Evolutionary conservation across 2,888 invertebrate genomes (phyloP).

Genomic region (Bellardia pandia): DNA sequence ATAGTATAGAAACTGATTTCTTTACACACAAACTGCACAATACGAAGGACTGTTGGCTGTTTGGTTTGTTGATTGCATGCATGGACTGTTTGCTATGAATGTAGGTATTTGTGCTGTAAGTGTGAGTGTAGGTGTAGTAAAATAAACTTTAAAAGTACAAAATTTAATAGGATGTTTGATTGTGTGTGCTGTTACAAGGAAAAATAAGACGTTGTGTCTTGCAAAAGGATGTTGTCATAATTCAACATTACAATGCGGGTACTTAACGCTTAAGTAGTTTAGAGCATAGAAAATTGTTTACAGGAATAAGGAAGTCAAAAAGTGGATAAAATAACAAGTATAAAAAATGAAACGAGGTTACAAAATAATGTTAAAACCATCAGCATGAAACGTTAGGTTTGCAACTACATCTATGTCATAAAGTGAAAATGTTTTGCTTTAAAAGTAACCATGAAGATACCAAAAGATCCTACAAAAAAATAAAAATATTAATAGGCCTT

Average conservation of each 20-base stretch:
- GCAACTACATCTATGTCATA: slow-evolving; percentile 30
- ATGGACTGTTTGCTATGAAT: neutral
- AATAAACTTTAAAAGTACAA: neutral
- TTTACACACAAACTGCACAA: neutral
- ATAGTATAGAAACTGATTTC: neutral
- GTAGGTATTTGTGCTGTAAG: too few relatives aligned
- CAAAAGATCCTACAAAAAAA: neutral
- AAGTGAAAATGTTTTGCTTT: neutral
- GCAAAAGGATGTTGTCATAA: slow-evolving; percentile 70
- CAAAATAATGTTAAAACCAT: slow-evolving; percentile 46
- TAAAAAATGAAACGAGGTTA: slow-evolving; percentile 42
- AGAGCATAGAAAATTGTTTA: slow-evolving; percentile 69
- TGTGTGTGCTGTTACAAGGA: neutral
- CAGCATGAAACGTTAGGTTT: slow-evolving; percentile 31
- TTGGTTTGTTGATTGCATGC: neutral
- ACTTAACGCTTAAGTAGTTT: slow-evolving; percentile 66
- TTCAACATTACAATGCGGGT: slow-evolving; percentile 69
- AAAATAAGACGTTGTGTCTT: slow-evolving; percentile 7
- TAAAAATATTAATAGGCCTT: neutral
- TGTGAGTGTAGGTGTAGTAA: too few relatives aligned
- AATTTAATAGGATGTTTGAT: too few relatives aligned
- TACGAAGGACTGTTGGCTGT: neutral
- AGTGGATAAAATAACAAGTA: slow-evolving; percentile 50
- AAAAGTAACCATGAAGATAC: neutral
- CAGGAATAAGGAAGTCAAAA: slow-evolving; percentile 71